These are phyloP conservation scores for Sesamia nonagrioides DNA, from an alignment of 1,140 invertebrate genomes.

Conservation along the genomic window DNA sequence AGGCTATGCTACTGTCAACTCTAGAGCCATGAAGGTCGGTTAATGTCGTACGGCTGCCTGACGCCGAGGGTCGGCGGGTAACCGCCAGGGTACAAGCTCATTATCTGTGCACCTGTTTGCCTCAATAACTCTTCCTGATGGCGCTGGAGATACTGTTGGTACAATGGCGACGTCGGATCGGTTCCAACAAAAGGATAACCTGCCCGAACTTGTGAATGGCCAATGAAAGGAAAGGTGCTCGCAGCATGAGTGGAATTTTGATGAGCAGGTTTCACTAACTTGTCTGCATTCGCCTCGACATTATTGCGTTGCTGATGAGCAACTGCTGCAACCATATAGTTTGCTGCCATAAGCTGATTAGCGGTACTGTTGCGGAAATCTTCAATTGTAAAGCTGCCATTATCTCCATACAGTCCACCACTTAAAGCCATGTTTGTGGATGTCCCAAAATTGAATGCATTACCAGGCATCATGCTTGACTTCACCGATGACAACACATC, in stretches of 20 bases:
- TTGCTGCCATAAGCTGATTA: slow-evolving; percentile 87
- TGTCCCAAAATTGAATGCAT: slow-evolving; percentile 91
- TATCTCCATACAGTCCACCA: slow-evolving; percentile 88
- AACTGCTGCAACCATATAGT: slow-evolving; percentile 87
- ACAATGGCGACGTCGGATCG: slow-evolving; percentile 89
- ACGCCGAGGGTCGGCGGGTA: slow-evolving; percentile 89
- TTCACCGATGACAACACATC: slow-evolving; percentile 81
- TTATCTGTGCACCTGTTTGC: slow-evolving; percentile 86
- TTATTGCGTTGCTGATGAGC: slow-evolving; percentile 82
- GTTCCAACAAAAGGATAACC: slow-evolving; percentile 89
- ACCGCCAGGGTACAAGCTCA: slow-evolving; percentile 88
- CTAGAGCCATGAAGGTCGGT: slow-evolving; percentile 88
- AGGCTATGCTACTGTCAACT: slow-evolving; percentile 46
- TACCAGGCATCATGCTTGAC: slow-evolving; percentile 89
- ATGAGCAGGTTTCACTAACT: slow-evolving; percentile 84
- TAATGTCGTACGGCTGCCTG: slow-evolving; percentile 91
- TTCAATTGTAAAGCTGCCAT: slow-evolving; percentile 89
- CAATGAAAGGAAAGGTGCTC: slow-evolving; percentile 86
- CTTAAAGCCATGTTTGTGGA: slow-evolving; percentile 86
- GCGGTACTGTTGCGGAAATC: slow-evolving; percentile 88
- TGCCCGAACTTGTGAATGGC: slow-evolving; percentile 84
- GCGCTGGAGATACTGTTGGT: slow-evolving; percentile 91
- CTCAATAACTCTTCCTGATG: slow-evolving; percentile 88
- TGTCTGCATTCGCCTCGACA: slow-evolving; percentile 78
- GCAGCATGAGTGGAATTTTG: slow-evolving; percentile 81